Percentiles rank a stretch among this genome's conserved stretches.
Conservation (phyloP, 2,797 vertebrate species). For the Chrosomus eos region DNA sequence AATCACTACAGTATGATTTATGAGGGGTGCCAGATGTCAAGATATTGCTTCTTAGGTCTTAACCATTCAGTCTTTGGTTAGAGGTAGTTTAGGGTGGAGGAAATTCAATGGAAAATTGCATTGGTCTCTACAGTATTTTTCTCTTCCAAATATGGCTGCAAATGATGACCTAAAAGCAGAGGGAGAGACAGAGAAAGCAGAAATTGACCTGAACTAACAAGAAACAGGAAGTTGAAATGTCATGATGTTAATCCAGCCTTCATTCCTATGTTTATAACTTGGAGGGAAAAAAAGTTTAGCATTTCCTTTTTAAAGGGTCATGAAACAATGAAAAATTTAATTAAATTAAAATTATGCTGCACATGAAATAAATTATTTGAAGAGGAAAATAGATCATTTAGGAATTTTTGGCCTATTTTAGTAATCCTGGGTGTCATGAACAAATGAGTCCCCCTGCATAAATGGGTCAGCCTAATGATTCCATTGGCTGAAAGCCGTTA, state of each 20-base stretch:
- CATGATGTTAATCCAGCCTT: background rate
- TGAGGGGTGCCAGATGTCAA: background rate
- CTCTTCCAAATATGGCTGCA: background rate
- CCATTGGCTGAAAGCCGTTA: background rate
- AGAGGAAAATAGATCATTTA: background rate
- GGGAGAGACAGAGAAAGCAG: background rate
- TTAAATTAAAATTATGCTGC: background rate
- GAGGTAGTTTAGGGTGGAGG: constrained; percentile 29
- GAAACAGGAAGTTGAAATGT: background rate
- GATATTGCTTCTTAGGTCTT: background rate
- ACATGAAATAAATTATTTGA: background rate
- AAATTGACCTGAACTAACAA: background rate
- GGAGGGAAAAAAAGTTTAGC: background rate
- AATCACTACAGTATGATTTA: background rate
- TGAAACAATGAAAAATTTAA: background rate
- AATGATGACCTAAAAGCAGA: background rate
- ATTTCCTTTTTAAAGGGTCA: constrained; percentile 4
- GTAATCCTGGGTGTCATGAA: background rate
- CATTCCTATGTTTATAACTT: background rate
- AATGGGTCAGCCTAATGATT: background rate
- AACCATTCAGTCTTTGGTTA: background rate
- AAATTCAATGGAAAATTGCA: background rate
- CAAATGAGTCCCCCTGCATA: background rate
- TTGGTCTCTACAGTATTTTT: background rate
- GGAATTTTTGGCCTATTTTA: background rate